Conservation (phyloP, 2,113 vertebrate species). For the Rhipidura dahli region DNA sequence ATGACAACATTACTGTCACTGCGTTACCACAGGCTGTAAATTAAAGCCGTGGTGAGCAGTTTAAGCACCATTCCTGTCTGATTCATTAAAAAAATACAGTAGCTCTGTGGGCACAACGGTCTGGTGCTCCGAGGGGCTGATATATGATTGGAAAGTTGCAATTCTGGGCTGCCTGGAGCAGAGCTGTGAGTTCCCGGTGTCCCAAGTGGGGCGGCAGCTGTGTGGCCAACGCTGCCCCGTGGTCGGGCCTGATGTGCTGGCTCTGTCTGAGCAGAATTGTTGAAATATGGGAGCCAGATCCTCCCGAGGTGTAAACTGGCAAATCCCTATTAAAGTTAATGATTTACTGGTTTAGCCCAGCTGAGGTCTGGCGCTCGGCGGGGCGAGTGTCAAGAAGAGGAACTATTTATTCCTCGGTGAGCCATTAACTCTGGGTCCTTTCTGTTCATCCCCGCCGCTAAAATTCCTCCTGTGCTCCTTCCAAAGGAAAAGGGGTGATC, state of each 20-base stretch:
- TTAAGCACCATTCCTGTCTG: slow-evolving; percentile 49
- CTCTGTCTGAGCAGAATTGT: background rate
- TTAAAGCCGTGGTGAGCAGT: slow-evolving; percentile 34
- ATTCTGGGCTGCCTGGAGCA: background rate
- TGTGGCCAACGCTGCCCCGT: background rate
- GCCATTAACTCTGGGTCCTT: slow-evolving; percentile 39
- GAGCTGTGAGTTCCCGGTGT: rapidly evolving
- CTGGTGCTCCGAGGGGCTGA: background rate
- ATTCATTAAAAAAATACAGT: slow-evolving; percentile 63
- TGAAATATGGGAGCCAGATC: slow-evolving; percentile 43
- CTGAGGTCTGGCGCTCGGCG: slow-evolving; percentile 33
- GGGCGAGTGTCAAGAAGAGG: slow-evolving; percentile 48
- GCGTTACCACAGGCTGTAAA: slow-evolving; percentile 54
- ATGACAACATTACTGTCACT: slow-evolving; percentile 69
- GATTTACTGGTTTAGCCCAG: slow-evolving; percentile 48
- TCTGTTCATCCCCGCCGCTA: slow-evolving; percentile 41
- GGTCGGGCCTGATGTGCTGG: background rate
- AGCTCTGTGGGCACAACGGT: slow-evolving; percentile 19
- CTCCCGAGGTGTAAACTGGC: slow-evolving; percentile 43
- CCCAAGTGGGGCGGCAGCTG: background rate
- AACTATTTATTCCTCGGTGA: slow-evolving; percentile 62
- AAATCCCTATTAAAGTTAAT: slow-evolving; percentile 46
- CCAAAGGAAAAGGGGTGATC: slow-evolving; percentile 12
- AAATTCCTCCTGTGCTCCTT: slow-evolving; percentile 29
- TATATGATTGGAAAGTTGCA: background rate